phyloP scores from a whole-genome alignment of 2,113 vertebrate species.

The Psittacula cyanocephala region DNA sequence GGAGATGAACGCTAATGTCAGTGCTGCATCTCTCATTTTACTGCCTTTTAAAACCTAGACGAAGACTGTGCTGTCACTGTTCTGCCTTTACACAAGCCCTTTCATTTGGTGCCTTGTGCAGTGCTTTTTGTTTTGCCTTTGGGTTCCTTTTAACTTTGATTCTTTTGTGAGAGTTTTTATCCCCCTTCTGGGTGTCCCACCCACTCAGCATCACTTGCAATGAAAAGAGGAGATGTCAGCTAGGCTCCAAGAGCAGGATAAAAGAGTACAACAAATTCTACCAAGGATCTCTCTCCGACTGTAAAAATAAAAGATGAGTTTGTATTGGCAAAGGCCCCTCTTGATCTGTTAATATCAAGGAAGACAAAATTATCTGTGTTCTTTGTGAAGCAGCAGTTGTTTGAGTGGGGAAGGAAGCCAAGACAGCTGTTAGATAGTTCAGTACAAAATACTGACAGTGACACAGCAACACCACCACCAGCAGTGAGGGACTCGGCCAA shows the following conservation, averaged over 20 bases:
- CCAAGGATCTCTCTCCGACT: constrained; percentile 20
- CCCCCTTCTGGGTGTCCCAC: constrained; percentile 38
- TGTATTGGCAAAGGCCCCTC: constrained; percentile 47
- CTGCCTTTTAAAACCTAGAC: neutral
- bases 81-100: constrained; percentile 36
- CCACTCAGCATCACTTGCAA: constrained; percentile 44
- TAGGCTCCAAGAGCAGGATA: neutral
- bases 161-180: constrained; percentile 43
- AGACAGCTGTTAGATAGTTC: constrained; percentile 54
- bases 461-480: constrained; percentile 42
- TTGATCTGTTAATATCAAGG: constrained; percentile 61
- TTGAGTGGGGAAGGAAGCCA: constrained; percentile 46
- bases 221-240: constrained; percentile 33
- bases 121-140: constrained; percentile 48
- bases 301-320: constrained; percentile 55
- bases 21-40: neutral
- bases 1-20: neutral
- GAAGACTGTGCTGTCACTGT: constrained; percentile 24
- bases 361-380: constrained; percentile 61
- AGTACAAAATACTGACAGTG: constrained; percentile 43
- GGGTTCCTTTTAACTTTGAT: constrained; percentile 38
- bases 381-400: constrained; percentile 64
- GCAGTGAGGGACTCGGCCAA: neutral
- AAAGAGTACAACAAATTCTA: constrained; percentile 56
- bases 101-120: constrained; percentile 49